Percentiles rank a stretch among this genome's conserved stretches.
Evolutionary conservation across 2,888 invertebrate species (phyloP).

Genomic region (Theretra japonica): DNA sequence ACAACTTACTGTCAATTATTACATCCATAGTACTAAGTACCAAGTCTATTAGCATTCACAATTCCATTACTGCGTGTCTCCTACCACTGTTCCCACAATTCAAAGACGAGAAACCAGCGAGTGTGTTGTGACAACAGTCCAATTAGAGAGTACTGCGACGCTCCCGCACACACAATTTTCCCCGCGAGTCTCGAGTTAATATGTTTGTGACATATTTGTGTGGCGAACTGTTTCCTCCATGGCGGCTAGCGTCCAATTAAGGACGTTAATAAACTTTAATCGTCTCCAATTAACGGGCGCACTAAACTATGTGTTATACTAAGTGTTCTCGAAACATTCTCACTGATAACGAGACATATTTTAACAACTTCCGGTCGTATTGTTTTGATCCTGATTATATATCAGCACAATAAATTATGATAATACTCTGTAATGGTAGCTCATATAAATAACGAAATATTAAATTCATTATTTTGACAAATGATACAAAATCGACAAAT

Average conservation of each 20-base stretch:
- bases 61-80: background rate
- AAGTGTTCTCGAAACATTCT: slow-evolving; percentile 9
- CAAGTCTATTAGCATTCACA: background rate
- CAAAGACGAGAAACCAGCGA: slow-evolving; percentile 1
- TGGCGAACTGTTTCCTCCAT: slow-evolving; percentile 49
- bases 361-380: background rate
- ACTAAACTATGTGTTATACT: slow-evolving; percentile 35
- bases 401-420: too few relatives aligned
- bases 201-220: slow-evolving; percentile 47
- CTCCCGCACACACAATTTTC: slow-evolving; percentile 17
- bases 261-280: slow-evolving; percentile 63
- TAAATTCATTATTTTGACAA: slow-evolving; percentile 8
- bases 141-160: slow-evolving; percentile 1
- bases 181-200: slow-evolving; percentile 31
- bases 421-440: background rate
- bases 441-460: background rate
- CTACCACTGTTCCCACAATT: slow-evolving; percentile 4
- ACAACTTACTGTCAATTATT: background rate
- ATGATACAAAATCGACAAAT: slow-evolving; percentile 16
- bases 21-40: background rate
- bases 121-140: slow-evolving; percentile 17
- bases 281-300: slow-evolving; percentile 53
- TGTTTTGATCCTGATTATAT: too few relatives aligned
- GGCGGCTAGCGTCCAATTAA: slow-evolving; percentile 58
- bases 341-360: background rate